Conservation (phyloP, 2,113 vertebrate species). For the Eptesicus fuscus region DNA sequence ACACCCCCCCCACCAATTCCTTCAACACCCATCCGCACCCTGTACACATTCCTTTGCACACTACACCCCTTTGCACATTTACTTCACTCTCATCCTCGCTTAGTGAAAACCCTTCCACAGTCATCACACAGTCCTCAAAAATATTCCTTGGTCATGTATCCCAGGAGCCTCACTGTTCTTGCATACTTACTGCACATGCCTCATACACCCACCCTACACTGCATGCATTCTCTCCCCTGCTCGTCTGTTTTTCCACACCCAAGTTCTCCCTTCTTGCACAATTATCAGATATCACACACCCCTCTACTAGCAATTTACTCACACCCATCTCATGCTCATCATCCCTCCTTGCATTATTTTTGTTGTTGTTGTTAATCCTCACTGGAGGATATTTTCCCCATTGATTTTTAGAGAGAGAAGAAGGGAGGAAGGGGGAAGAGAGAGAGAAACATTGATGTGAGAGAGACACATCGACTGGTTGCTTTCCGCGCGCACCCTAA, state of each 20-base stretch:
- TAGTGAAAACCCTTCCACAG: not conserved
- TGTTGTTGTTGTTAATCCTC: too few species aligned
- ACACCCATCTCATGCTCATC: not conserved
- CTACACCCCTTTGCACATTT: not conserved
- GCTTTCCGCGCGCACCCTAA: too few species aligned
- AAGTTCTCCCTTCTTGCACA: not conserved
- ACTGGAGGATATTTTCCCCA: too few species aligned
- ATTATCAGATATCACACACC: not conserved
- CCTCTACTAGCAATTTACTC: not conserved
- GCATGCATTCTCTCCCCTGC: too few species aligned
- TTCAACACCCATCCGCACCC: not conserved
- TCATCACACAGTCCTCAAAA: not conserved
- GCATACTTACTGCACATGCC: fast-evolving
- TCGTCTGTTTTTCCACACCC: not conserved
- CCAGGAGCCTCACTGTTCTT: not conserved
- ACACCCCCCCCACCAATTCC: not conserved
- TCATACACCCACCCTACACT: fast-evolving
- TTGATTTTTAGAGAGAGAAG: too few species aligned
- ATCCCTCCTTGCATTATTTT: not conserved
- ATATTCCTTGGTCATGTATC: not conserved
- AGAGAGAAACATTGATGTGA: too few species aligned
- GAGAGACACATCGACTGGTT: too few species aligned
- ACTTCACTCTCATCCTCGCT: not conserved
- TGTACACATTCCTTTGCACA: not conserved
- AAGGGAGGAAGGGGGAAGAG: too few species aligned